A percentile compares a stretch with the other conserved stretches of the same genome.
Evolutionary conservation across 2,888 invertebrate species (phyloP).

Genomic region (Drosophila falleni): DNA sequence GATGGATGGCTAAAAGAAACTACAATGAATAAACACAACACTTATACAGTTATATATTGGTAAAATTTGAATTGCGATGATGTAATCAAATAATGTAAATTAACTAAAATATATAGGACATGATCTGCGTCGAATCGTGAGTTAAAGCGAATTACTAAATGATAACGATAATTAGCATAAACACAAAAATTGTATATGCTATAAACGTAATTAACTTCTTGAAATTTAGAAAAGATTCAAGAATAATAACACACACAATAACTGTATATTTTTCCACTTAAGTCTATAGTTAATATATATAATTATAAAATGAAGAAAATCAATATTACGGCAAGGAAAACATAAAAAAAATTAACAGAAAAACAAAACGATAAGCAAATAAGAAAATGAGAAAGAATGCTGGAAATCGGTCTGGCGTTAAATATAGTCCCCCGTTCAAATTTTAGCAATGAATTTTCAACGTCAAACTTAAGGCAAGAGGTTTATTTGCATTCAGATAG

Average conservation of each 20-base stretch:
- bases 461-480: constrained; percentile 46
- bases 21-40: constrained; percentile 27
- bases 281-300: constrained; percentile 68
- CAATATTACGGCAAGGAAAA: constrained; percentile 21
- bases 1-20: constrained; percentile 39
- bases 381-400: constrained; percentile 2
- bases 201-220: constrained; percentile 31
- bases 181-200: constrained; percentile 45
- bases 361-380: neutral
- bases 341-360: constrained; percentile 10
- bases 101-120: constrained; percentile 37
- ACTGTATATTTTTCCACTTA: constrained; percentile 77
- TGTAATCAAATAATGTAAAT: constrained; percentile 65
- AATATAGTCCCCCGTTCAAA: constrained; percentile 45
- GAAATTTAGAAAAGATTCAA: constrained; percentile 40
- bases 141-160: constrained; percentile 13
- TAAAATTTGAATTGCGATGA: constrained; percentile 18
- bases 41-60: constrained; percentile 9
- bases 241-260: constrained; percentile 37
- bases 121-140: constrained; percentile 13
- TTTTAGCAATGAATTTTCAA: constrained; percentile 62
- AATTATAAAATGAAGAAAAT: neutral
- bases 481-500: constrained; percentile 51
- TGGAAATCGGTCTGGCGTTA: constrained; percentile 38
- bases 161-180: constrained; percentile 39